Base-by-base conservation (phyloP, 2,888 invertebrate genomes). In the Dendrolimus pini region DNA sequence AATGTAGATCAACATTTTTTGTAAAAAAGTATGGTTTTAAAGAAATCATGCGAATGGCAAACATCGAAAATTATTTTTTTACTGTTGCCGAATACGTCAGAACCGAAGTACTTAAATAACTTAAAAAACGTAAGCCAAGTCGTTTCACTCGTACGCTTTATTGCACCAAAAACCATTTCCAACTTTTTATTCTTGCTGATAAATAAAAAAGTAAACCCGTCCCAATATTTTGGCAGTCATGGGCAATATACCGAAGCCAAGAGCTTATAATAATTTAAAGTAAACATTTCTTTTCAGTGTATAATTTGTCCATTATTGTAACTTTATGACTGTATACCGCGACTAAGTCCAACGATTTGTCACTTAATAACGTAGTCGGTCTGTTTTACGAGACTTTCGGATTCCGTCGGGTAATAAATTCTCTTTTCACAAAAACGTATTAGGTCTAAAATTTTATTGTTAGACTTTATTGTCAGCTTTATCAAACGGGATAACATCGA, bases 271-370 rank as follows among this genome's bases (percentile, higher is more conserved):
- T 47, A 47, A 47, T 47, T 47, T 47, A 47, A 47, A 74, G 65
- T 71, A 73, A 75, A 77, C 71, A 74, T 69, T 72, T 75, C 70
- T 74, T 79, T 75, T 71, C 67, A 73, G 71, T 75, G 80, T 80
- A 85, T 85, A 83, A 83, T 83, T 78, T 69, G 70, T 73, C 75
- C 77, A 81, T 84, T 80, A 81, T 71, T 74, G 67, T 71, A 68
- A 77, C 74, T 80, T 85, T 83, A 85, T 78, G 80, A 79, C 76
- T 77, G 70, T 72, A 66, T 74, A 73, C 71, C 70, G 74, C 72
- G 75, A 70, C 77, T 74, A 78, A 80, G 80, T 75, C 76, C 77
- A 65, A 76, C 79, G 70, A 82, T 82, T 85, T 85, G 82, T 85
- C 83, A 85, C 82, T 79, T 80, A 81, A 82, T 83, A 81, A 85